Evolutionary conservation across 1,140 invertebrate species (phyloP).

Genomic region (Sitophilus oryzae): DNA sequence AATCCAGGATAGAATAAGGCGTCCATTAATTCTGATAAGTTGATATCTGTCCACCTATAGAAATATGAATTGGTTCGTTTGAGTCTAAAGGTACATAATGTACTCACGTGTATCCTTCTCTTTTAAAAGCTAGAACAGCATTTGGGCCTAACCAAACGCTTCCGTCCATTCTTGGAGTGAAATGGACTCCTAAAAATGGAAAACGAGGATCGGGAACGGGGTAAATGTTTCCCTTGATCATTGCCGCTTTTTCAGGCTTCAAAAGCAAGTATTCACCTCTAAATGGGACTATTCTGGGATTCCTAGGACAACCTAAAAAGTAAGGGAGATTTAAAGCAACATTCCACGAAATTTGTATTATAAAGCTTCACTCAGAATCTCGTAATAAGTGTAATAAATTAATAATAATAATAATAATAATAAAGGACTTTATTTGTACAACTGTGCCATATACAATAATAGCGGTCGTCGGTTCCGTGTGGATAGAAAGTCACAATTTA

Average conservation of each 20-base stretch:
- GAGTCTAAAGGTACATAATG: no score
- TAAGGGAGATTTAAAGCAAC: no score
- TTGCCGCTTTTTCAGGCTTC: slow-evolving; percentile 7
- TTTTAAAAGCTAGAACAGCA: slow-evolving; percentile 23
- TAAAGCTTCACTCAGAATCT: no score
- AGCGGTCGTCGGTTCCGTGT: no score
- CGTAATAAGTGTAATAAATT: no score
- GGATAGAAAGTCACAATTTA: no score
- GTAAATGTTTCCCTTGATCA: slow-evolving; percentile 22
- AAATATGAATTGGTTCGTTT: no score
- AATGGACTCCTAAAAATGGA: slow-evolving; percentile 28
- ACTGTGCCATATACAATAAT: no score
- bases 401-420: no score
- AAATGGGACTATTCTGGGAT: slow-evolving; percentile 20
- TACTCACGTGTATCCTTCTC: slow-evolving; percentile 24
- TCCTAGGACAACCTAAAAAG: slow-evolving; percentile 49
- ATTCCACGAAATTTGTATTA: no score
- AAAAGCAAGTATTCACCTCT: slow-evolving; percentile 22
- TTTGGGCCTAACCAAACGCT: slow-evolving; percentile 23
- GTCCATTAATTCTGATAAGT: slow-evolving; percentile 19
- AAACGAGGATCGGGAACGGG: slow-evolving; percentile 18
- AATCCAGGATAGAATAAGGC: slow-evolving; percentile 16
- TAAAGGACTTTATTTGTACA: no score
- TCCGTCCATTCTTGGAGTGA: slow-evolving; percentile 21
- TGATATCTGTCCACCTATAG: slow-evolving; percentile 20